Evolutionary conservation across 2,113 vertebrate genomes (phyloP).

Genomic region (Lepidothrix coronata): DNA sequence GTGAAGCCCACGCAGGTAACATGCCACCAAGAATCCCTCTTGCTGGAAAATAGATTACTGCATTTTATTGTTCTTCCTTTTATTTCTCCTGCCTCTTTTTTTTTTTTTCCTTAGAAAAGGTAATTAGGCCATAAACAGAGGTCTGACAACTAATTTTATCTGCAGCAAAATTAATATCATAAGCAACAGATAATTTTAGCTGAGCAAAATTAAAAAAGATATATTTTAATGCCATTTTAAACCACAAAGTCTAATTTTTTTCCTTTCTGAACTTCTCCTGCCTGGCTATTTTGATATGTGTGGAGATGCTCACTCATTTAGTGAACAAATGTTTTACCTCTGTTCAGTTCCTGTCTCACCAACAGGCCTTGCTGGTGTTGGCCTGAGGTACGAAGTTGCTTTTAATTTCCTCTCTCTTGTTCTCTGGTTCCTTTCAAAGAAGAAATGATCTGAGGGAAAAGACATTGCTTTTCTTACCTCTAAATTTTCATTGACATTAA

Average conservation of each 20-base stretch:
- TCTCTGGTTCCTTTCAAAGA: slow-evolving; percentile 28
- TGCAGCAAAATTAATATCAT: slow-evolving; percentile 69
- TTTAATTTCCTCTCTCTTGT: slow-evolving; percentile 38
- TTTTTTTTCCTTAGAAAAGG: slow-evolving; percentile 32
- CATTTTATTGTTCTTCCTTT: slow-evolving; percentile 64
- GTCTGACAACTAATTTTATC: slow-evolving; percentile 77
- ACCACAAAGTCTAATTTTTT: not conserved
- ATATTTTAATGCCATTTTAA: slow-evolving; percentile 67
- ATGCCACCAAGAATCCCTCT: not conserved
- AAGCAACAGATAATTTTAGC: slow-evolving; percentile 65
- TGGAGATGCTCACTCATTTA: not conserved
- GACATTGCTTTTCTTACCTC: slow-evolving; percentile 14
- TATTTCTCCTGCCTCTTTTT: not conserved
- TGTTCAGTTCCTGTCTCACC: not conserved
- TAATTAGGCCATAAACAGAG: slow-evolving; percentile 78
- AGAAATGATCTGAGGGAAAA: slow-evolving; percentile 1
- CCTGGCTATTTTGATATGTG: not conserved
- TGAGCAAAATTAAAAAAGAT: slow-evolving; percentile 66
- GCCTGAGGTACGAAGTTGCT: not conserved
- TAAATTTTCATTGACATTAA: slow-evolving; percentile 60
- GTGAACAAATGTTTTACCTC: not conserved
- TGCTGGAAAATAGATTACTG: not conserved
- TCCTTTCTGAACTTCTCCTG: not conserved
- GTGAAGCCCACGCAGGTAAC: not conserved
- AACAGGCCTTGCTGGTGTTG: not conserved